These are phyloP conservation scores for Bombus terrestris DNA, from an alignment of 1,140 invertebrate genomes.

Conservation along the genomic window DNA sequence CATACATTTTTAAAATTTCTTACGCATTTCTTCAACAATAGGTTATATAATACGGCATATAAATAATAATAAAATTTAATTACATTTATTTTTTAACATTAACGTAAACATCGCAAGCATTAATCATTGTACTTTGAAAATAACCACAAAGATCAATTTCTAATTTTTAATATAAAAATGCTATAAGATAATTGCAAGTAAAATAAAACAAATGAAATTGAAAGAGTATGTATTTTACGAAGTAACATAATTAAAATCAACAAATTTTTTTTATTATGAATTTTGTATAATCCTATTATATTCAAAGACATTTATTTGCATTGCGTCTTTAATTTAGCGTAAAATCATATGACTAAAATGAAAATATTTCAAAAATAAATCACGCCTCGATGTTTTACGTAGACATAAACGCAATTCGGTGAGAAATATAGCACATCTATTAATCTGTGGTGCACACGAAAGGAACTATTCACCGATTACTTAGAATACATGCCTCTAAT, in stretches of 20 bases:
- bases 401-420: background rate
- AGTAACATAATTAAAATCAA: background rate
- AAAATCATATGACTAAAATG: slow-evolving; percentile 14
- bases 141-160: background rate
- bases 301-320: background rate
- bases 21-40: slow-evolving; percentile 23
- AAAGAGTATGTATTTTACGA: background rate
- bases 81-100: slow-evolving; percentile 20
- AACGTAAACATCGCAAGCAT: slow-evolving; percentile 40
- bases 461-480: slow-evolving; percentile 20
- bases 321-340: slow-evolving; percentile 9
- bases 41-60: slow-evolving; percentile 12
- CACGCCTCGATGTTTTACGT: slow-evolving; percentile 24
- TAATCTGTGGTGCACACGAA: slow-evolving; percentile 4
- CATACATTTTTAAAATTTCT: slow-evolving; percentile 9
- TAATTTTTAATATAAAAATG: background rate
- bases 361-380: slow-evolving; percentile 6
- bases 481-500: background rate
- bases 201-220: background rate
- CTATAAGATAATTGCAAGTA: background rate
- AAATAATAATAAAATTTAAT: slow-evolving; percentile 14
- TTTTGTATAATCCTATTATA: background rate
- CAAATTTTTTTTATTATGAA: background rate
- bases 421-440: background rate
- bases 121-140: background rate